Percentiles rank a stretch among this genome's conserved stretches.
phyloP scores from a whole-genome alignment of 2,797 vertebrate genomes.

The Halcyon chelicuti region DNA sequence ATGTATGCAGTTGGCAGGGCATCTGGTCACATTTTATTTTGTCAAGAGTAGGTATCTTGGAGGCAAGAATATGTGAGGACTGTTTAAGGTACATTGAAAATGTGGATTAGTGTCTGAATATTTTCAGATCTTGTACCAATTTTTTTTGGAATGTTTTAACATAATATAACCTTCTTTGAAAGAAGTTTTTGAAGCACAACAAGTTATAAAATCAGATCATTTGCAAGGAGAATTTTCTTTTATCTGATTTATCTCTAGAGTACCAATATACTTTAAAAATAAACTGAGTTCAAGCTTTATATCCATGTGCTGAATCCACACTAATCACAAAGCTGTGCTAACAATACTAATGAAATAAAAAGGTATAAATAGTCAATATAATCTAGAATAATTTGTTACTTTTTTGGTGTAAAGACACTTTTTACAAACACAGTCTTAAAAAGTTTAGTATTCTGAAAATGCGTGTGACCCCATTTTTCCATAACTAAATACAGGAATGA shows the following conservation, averaged over 20 bases:
- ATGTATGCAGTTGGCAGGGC: slow-evolving; percentile 46
- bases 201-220: neutral
- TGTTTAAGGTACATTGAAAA: slow-evolving; percentile 4
- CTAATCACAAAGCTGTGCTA: neutral
- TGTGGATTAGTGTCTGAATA: neutral
- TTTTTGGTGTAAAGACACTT: neutral
- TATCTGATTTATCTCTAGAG: slow-evolving; percentile 19
- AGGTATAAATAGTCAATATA: slow-evolving; percentile 5
- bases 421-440: neutral
- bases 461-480: neutral
- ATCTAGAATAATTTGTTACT: neutral
- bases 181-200: neutral
- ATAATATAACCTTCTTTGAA: neutral
- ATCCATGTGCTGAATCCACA: neutral
- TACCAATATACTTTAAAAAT: slow-evolving; percentile 30
- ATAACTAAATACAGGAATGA: neutral
- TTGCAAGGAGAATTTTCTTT: slow-evolving; percentile 10
- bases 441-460: neutral
- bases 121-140: neutral
- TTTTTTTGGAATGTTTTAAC: neutral
- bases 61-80: slow-evolving; percentile 28
- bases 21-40: slow-evolving; percentile 59
- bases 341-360: slow-evolving; percentile 1
- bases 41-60: slow-evolving; percentile 3
- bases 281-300: neutral